Evolutionary conservation across 2,888 invertebrate species (phyloP).

Genomic region (Temnothorax unifasciatus): DNA sequence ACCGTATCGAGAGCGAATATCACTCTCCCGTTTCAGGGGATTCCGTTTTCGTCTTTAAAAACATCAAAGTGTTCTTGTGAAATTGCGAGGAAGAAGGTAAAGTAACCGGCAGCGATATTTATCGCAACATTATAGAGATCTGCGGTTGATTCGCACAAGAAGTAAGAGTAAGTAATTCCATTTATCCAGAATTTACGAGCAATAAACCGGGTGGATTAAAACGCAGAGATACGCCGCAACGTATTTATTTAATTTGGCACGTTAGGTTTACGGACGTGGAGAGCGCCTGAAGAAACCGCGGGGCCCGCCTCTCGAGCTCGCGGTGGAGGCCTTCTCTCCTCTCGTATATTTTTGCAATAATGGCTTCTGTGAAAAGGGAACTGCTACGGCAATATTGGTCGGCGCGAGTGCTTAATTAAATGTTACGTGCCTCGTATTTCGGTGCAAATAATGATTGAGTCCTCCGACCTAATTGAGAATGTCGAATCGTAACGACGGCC

Average conservation of each 20-base stretch:
- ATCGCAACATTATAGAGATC: conserved; percentile 52
- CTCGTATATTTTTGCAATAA: conserved; percentile 60
- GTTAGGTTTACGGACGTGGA: conserved; percentile 43
- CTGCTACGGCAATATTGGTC: conserved; percentile 59
- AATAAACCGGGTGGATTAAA: conserved; percentile 55
- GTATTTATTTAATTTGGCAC: conserved; percentile 54
- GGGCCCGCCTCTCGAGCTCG: neutral
- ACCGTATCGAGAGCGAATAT: conserved; percentile 12
- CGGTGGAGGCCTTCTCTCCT: conserved; percentile 16
- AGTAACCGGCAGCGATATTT: conserved; percentile 44
- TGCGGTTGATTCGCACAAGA: conserved; percentile 52
- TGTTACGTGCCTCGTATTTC: conserved; percentile 61
- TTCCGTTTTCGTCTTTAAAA: conserved; percentile 30
- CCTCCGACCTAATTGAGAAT: conserved; percentile 73
- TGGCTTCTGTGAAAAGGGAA: conserved; percentile 63
- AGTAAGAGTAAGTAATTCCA: conserved; percentile 50
- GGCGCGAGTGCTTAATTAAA: conserved; percentile 67
- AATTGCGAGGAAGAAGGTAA: conserved; percentile 34
- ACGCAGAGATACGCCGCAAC: conserved; percentile 44
- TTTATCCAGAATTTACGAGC: conserved; percentile 57
- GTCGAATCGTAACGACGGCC: conserved; percentile 67
- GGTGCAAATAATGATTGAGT: conserved; percentile 71
- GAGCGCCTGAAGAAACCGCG: conserved; percentile 32
- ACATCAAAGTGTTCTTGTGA: conserved; percentile 41
- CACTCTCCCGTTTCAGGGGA: conserved; percentile 10